Base-by-base conservation (phyloP, 2,797 vertebrate genomes). In the Enteromius unitaeniatus region DNA sequence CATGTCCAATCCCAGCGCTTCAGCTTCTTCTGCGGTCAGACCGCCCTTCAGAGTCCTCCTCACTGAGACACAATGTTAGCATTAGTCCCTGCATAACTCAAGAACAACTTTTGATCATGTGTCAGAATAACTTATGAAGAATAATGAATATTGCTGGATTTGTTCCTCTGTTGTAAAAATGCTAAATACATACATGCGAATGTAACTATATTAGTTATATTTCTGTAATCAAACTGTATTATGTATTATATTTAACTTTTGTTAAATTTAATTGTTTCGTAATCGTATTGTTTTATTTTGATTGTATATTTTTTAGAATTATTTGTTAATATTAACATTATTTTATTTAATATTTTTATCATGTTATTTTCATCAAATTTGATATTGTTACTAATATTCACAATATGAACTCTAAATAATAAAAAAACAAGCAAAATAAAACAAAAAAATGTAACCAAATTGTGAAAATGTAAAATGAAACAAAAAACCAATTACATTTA, bases 21-120 rank as follows among this genome's bases (percentile, higher is more conserved):
- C 95, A 84, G 97, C 97, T 93, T 99, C 97, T 89, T 99, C 97
- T 47, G 96, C 94, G 40, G 97, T 98, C 89, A 99, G 92, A 80
- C 97, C 97, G 0, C 93, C 98, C 94, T 97, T 99, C 91, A 99
- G 93, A 79, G 97, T 99, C 93, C 97, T 95, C 89, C 97, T 95
- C 92, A 99, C 97, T 99, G 69, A 79, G 3, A 75, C 23, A 87
- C 19, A 77, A 62, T 28, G 23, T 62, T 28, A 62, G 58, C 5
- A 62, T 28, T 62, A 62, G 55, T 60, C 55, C 11, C n/a, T n/a
- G 53, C 21, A 11, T 5, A 26, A 26, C 11, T 26, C 23, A 26
- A 13, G 28, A 62, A 68, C 34, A 37, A 37, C 34, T 37, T 1
- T 53, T 26, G 26, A 26, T 60, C 23, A 60, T 26, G 58, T 26